phyloP scores from a whole-genome alignment of 2,113 vertebrate species.

The Notarius quadriscutis region DNA sequence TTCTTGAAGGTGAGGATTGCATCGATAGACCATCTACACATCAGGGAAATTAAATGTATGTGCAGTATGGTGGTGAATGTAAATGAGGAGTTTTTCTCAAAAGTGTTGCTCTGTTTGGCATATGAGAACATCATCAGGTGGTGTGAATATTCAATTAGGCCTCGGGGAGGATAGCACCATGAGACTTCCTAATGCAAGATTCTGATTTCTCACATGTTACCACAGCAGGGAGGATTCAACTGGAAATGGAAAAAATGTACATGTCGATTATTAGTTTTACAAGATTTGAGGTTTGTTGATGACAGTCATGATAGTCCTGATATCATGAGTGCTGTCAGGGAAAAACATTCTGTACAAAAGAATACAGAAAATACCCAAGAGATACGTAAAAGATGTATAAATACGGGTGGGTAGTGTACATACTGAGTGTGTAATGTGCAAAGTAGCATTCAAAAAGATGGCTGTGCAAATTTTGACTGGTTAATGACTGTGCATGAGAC shows the following conservation, averaged over 20 bases:
- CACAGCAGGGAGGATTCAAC: not conserved
- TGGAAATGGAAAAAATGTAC: not conserved
- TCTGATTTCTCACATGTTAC: not conserved
- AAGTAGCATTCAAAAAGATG: not conserved
- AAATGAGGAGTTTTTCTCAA: not conserved
- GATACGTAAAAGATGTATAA: not conserved
- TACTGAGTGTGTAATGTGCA: not conserved
- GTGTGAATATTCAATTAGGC: conserved; percentile 2
- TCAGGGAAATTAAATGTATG: not conserved
- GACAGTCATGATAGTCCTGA: not conserved
- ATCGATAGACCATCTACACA: not conserved
- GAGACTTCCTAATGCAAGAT: not conserved
- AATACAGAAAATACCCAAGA: not conserved
- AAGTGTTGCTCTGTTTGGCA: not conserved
- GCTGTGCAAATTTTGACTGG: not conserved
- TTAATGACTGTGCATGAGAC: not conserved
- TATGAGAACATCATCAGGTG: not conserved
- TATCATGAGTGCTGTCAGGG: not conserved
- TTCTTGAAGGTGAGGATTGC: conserved; percentile 50
- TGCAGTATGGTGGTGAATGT: not conserved
- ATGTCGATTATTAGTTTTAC: not conserved
- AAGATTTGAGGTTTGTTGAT: not conserved
- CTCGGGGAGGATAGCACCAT: not conserved
- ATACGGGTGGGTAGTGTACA: not conserved
- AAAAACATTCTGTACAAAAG: not conserved